Percentiles rank a stretch among this genome's conserved stretches.
Conservation (phyloP, 2,113 vertebrate species). For the Campylorhamphus procurvoides region DNA sequence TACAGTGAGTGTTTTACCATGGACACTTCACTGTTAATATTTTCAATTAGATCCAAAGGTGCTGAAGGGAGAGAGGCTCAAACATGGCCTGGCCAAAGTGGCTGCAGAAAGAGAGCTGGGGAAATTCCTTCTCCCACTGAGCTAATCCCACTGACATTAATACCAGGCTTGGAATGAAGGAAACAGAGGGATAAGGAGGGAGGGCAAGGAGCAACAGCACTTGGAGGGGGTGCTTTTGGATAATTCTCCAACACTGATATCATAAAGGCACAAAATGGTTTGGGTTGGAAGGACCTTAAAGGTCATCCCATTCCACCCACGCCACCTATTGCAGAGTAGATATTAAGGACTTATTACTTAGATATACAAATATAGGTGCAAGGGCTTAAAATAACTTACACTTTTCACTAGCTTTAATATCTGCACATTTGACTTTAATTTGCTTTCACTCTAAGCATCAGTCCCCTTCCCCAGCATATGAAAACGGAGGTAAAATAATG, state of each 20-base stretch:
- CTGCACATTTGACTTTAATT: background rate
- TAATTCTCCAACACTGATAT: background rate
- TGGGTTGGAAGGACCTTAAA: background rate
- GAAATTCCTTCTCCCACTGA: background rate
- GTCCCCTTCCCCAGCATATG: background rate
- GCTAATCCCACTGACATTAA: background rate
- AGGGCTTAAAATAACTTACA: background rate
- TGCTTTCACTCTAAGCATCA: background rate
- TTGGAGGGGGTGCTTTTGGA: no score
- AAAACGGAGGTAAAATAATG: background rate
- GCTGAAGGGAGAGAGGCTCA: background rate
- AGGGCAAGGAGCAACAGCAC: no score
- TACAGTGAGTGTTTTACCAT: background rate
- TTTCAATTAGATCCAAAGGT: background rate
- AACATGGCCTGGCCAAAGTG: background rate
- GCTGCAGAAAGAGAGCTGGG: background rate
- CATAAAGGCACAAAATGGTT: background rate
- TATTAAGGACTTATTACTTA: background rate
- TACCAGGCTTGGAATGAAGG: background rate
- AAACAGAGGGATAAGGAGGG: background rate
- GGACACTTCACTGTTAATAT: background rate
- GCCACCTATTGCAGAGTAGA: background rate
- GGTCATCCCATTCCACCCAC: accelerated
- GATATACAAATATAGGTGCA: background rate
- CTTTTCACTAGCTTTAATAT: background rate